Conservation (phyloP, 2,888 invertebrate species). For the Spialia ferax region DNA sequence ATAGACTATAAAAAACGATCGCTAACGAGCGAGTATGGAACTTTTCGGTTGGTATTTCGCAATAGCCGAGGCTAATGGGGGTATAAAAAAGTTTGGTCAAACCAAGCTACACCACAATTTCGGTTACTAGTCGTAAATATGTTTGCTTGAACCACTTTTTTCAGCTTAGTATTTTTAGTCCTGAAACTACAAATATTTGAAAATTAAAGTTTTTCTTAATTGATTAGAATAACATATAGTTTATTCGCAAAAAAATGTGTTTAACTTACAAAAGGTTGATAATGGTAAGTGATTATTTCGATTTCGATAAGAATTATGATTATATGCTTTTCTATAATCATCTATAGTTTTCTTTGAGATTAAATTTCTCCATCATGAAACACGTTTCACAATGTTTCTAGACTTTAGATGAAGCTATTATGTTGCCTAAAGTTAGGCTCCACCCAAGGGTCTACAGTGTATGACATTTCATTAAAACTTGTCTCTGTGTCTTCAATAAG, state of each 20-base stretch:
- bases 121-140: background rate
- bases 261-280: no score
- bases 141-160: background rate
- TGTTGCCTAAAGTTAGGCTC: conserved; percentile 23
- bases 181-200: no score
- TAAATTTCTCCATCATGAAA: background rate
- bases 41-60: conserved; percentile 35
- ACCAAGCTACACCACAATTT: conserved; percentile 4
- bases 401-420: conserved; percentile 30
- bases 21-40: conserved; percentile 35
- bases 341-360: no score
- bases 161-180: background rate
- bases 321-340: no score
- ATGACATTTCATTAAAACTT: conserved; percentile 38
- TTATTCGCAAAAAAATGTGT: no score
- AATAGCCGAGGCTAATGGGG: conserved; percentile 29
- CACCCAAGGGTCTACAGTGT: conserved; percentile 17
- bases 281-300: no score
- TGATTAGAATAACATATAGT: no score
- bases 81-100: conserved; percentile 33
- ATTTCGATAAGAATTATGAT: no score
- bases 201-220: no score
- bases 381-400: conserved; percentile 24
- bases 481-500: conserved; percentile 26
- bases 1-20: conserved; percentile 34